Evolutionary conservation across 2,797 vertebrate species (phyloP).

Genomic region (Gallinago stenura): DNA sequence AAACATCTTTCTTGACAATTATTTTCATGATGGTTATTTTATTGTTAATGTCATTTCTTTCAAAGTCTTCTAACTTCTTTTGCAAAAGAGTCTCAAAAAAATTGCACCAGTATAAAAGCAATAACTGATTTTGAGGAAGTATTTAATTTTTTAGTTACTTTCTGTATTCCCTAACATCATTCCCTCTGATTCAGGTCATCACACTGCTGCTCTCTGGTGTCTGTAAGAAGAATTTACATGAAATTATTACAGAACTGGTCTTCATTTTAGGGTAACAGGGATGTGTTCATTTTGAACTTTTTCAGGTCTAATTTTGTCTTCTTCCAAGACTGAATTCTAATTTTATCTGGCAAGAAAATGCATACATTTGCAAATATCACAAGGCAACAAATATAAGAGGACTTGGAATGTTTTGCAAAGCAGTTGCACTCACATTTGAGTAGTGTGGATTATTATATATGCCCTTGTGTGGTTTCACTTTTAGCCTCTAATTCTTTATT

Average conservation of each 20-base stretch:
- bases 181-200: background rate
- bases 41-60: background rate
- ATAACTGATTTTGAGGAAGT: background rate
- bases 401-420: background rate
- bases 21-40: background rate
- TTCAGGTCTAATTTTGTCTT: background rate
- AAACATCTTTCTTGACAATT: background rate
- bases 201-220: slow-evolving; percentile 66
- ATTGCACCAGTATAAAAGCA: background rate
- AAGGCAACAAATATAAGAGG: background rate
- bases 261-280: background rate
- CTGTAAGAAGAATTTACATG: background rate
- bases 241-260: background rate
- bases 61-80: background rate
- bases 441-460: background rate
- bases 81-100: background rate
- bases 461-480: background rate
- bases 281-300: background rate
- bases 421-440: background rate
- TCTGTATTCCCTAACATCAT: background rate
- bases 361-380: background rate
- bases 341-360: background rate
- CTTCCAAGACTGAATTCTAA: background rate
- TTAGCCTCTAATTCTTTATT: background rate
- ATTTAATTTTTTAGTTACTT: background rate